Percentiles rank a stretch among this genome's conserved stretches.
Evolutionary conservation across 2,797 vertebrate species (phyloP).

Genomic region (Brotula barbata): DNA sequence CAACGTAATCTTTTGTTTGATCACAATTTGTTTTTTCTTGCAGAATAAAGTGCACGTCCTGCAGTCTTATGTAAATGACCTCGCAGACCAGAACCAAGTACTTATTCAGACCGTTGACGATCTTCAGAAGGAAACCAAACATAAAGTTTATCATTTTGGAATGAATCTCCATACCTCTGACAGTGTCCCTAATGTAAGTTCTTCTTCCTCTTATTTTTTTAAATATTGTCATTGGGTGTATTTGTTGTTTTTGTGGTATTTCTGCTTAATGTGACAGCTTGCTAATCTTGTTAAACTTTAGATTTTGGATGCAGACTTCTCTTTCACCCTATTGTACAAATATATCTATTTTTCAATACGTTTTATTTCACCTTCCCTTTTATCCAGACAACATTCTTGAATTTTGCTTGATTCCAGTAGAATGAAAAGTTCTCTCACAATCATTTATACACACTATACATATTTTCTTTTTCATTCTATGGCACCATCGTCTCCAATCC

Average conservation of each 20-base stretch:
- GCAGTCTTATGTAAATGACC: slow-evolving; percentile 65
- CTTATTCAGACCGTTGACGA: slow-evolving; percentile 68
- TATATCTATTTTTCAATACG: neutral
- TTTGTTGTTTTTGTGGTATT: neutral
- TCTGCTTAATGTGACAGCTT: slow-evolving; percentile 2
- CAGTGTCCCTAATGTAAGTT: slow-evolving; percentile 48
- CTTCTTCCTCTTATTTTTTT: slow-evolving; percentile 8
- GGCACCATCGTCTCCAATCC: slow-evolving; percentile 35
- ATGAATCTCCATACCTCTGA: slow-evolving; percentile 27
- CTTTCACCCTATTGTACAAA: neutral
- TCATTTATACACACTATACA: too few relatives aligned
- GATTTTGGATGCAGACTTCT: neutral
- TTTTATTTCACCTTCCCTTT: slow-evolving; percentile 3
- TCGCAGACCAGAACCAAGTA: slow-evolving; percentile 71
- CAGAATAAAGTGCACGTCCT: slow-evolving; percentile 69
- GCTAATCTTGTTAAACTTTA: neutral
- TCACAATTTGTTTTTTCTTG: slow-evolving; percentile 46
- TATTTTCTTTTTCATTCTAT: slow-evolving; percentile 22
- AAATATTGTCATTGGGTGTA: too few relatives aligned
- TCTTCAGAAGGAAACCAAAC: slow-evolving; percentile 56
- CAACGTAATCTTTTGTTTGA: slow-evolving; percentile 27
- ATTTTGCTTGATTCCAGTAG: too few relatives aligned
- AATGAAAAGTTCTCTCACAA: too few relatives aligned
- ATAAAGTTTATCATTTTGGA: slow-evolving; percentile 31
- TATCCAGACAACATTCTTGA: slow-evolving; percentile 10